Base-by-base conservation (phyloP, 1,140 invertebrate genomes). In the Drosophila santomea region DNA sequence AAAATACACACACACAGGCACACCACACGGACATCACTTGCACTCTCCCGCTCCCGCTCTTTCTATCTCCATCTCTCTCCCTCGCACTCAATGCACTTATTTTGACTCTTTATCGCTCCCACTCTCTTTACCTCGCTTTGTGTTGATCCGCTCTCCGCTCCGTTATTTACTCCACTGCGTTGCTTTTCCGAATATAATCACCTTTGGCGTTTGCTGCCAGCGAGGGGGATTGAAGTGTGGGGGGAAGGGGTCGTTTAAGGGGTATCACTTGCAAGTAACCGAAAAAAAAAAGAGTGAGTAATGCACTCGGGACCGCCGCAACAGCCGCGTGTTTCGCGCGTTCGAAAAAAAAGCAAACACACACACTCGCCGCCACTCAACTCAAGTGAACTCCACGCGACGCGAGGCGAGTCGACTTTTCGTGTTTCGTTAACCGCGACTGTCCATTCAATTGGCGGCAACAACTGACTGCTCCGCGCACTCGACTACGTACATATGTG, bases 261-360 rank as follows among this genome's bases (percentile, higher is more conserved):
- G 20, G 50, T 25, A 32, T 52, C 50, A 52, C 50, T 52, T 52
- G 50, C 50, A 52, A 52, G 32, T 36, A 52, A 52, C 32, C 50
- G 50, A 52, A 36, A 52, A 50, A 50, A 52, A 52, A 52, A 50
- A 25, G 12, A 25, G 17, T 51, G 50, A 36, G 8, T 36, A 52
- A 52, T 51, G 48, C 48, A 51, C 48, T 51, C 48, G 25, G 11
- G 23, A 47, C 20, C 15, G 25, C 47, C 23, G 47, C n/a, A 50
- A 51, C 28, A 51, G 8, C 48, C 48, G 25, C 48, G 48, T 35
- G 48, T 32, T 28, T 35, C 23, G 45, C 45, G 45, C 14, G 45
- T 32, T 32, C 8, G 32, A 32, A 32, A 32, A 32, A 32, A 32
- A 32, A 32, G 32, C 32, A 32, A 14, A 25, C 28, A 39, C 38